Conservation (phyloP, 2,888 invertebrate genomes). For the Lepetodrilus schrolli region DNA sequence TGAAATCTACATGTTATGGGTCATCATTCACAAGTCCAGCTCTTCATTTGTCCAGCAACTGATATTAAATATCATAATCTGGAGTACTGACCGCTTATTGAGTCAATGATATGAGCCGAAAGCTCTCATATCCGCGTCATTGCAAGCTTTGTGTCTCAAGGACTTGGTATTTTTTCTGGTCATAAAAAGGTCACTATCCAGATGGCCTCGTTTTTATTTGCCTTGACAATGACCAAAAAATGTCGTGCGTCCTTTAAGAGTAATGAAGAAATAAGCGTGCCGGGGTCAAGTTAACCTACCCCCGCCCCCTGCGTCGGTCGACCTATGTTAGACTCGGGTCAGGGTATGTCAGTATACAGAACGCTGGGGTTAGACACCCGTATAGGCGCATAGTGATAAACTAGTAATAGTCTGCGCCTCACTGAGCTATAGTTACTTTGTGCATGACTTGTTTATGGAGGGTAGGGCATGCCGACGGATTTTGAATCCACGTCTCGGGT, state of each 20-base stretch:
- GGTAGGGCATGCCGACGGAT: no score
- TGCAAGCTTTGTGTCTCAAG: not conserved
- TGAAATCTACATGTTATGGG: conserved; percentile 8
- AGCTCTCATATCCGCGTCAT: not conserved
- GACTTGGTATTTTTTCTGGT: conserved; percentile 4
- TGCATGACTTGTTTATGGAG: no score
- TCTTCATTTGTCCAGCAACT: not conserved
- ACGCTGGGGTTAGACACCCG: not conserved
- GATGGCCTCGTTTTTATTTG: not conserved
- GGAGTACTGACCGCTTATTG: not conserved
- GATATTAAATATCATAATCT: conserved; percentile 5
- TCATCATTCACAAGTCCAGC: conserved; percentile 8
- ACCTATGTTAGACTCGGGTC: not conserved
- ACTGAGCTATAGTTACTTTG: no score
- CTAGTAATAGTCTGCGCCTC: no score
- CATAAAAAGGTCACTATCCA: conserved; percentile 4
- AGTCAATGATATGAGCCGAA: not conserved
- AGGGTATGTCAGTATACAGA: conserved; percentile 12
- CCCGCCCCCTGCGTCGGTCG: not conserved
- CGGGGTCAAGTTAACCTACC: conserved; percentile 16
- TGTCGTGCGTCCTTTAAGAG: not conserved
- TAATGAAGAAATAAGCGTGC: not conserved
- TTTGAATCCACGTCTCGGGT: no score
- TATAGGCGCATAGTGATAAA: no score
- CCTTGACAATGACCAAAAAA: conserved; percentile 14